Evolutionary conservation across 2,888 invertebrate species (phyloP).

Genomic region (Ophion slaviceki): DNA sequence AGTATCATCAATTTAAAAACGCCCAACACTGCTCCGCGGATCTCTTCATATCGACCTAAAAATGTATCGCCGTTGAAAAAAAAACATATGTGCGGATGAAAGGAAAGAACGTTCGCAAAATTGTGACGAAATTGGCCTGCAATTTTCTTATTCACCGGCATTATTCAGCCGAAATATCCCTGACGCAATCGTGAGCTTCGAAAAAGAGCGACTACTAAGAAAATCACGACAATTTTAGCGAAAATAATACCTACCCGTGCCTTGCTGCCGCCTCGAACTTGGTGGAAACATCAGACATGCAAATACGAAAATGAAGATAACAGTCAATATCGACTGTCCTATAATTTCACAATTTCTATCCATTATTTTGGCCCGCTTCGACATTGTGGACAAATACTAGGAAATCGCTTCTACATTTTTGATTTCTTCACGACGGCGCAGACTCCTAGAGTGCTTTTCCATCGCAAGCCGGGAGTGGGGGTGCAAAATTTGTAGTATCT

Average conservation of each 20-base stretch:
- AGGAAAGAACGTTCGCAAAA: background rate
- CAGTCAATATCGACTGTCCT: background rate
- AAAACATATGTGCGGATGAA: conserved; percentile 25
- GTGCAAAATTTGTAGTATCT: no score
- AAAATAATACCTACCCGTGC: background rate
- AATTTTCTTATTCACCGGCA: background rate
- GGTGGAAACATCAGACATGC: conserved; percentile 10
- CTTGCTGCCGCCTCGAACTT: background rate
- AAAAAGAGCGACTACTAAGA: background rate
- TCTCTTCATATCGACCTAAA: conserved; percentile 21
- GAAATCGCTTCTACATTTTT: background rate
- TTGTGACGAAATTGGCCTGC: background rate
- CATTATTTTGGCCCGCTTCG: background rate
- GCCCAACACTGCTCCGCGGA: conserved; percentile 36
- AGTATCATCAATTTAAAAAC: no score
- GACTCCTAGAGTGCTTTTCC: background rate
- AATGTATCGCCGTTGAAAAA: background rate
- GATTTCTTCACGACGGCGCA: background rate
- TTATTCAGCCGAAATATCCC: conserved; percentile 5
- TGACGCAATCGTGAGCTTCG: background rate
- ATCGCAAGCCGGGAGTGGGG: background rate
- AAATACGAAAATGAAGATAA: conserved; percentile 8
- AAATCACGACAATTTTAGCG: background rate
- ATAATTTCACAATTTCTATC: background rate
- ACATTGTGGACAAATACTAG: background rate